Base-by-base conservation (phyloP, 2,113 vertebrate genomes). In the Xenopus borealis region DNA sequence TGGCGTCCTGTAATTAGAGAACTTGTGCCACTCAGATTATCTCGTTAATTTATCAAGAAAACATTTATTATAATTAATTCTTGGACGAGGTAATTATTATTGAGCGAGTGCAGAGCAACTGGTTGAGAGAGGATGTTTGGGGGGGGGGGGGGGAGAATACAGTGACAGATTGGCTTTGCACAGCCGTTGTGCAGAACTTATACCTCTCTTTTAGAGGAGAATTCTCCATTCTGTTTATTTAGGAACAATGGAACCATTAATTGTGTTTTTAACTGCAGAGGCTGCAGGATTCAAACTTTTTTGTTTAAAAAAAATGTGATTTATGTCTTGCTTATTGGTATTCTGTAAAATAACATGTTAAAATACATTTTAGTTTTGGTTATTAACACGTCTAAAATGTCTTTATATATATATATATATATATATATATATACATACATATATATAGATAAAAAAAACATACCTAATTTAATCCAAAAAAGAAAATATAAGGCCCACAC, bases 31-130 rank as follows among this genome's bases (percentile, higher is more conserved):
- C 90, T 86, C 88, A 89, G 91, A 96, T 95, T 93, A 94, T 89
- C 90, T 93, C 88, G 86, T 94, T 94, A 94, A 94, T 96, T 95
- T 92, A 95, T 94, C 92, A 95, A 91, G 92, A 94, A 93, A 91
- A 91, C 90, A 95, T 95, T 94, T 93, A 94, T 94, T 91, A 92
- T 95, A 95, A 95, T 97, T 94, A 95, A 94, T 93, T 94, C 84
- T 91, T 81, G 89, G 89, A 88, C 89, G 85, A 88, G 89, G 88
- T 94, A 89, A 93, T 96, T 92, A 94, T 93, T 93, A 95, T 94
- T 85, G 94, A 95, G 88, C 92, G 94, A 86, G 86, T 89, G 90
- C 85, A 85, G 84, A 88, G 90, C 92, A 91, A 95, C 93, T 93
- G 92, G 90, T 94, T 89, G 87, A 91, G 85, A 91, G 85, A 82